Evolutionary conservation across 2,113 vertebrate species (phyloP).

Genomic region (Apodemus sylvaticus): DNA sequence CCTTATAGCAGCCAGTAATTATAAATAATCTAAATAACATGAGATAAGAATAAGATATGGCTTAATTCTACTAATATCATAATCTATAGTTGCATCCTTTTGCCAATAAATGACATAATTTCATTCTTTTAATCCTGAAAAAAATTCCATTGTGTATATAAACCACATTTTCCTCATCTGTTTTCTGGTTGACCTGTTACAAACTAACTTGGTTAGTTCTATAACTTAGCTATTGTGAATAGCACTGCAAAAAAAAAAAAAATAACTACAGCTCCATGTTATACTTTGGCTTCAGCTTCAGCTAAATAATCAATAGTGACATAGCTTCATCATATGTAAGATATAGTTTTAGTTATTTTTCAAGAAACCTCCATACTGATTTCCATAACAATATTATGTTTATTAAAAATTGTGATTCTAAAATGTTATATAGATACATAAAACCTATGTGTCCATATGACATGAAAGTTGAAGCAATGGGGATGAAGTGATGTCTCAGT

Average conservation of each 20-base stretch:
- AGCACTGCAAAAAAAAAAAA: background rate
- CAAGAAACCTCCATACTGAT: background rate
- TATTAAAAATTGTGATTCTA: background rate
- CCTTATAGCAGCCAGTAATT: background rate
- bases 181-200: background rate
- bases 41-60: background rate
- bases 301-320: background rate
- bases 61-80: background rate
- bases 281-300: background rate
- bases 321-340: background rate
- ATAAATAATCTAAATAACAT: constrained; percentile 19
- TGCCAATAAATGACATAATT: background rate
- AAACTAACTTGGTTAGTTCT: background rate
- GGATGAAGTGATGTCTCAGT: background rate
- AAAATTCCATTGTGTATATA: background rate
- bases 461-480: background rate
- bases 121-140: background rate
- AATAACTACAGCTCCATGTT: background rate
- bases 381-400: background rate
- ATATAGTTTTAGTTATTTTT: background rate
- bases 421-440: background rate
- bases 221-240: background rate
- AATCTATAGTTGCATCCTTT: background rate
- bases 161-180: background rate
- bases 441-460: background rate